phyloP scores from a whole-genome alignment of 2,797 vertebrate species.

The Rhinella marina region DNA sequence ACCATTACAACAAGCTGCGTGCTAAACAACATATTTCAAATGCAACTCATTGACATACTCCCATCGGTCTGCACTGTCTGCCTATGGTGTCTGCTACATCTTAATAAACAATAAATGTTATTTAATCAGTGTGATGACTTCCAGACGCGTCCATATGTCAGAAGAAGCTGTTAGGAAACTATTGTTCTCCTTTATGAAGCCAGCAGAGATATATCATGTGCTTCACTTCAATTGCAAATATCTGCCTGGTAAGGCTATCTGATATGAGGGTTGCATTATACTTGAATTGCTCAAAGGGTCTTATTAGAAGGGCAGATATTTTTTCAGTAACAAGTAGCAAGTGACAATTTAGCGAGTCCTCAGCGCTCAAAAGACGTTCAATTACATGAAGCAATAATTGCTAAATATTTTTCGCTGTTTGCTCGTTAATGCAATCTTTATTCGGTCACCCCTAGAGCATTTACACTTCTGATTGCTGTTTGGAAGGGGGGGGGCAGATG shows the following conservation, averaged over 20 bases:
- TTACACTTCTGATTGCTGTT: too few relatives aligned
- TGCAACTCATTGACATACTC: background rate
- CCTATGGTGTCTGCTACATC: slow-evolving; percentile 7
- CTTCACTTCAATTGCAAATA: background rate
- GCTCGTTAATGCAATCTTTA: too few relatives aligned
- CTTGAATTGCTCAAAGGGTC: background rate
- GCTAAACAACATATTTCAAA: background rate
- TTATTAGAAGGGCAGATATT: too few relatives aligned
- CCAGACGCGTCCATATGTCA: background rate
- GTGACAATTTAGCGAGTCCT: too few relatives aligned
- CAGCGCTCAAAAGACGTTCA: too few relatives aligned
- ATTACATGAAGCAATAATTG: too few relatives aligned
- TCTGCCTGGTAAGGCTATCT: background rate
- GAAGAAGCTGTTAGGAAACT: background rate
- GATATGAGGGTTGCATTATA: background rate
- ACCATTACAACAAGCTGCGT: background rate
- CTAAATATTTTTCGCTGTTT: too few relatives aligned
- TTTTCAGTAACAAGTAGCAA: too few relatives aligned
- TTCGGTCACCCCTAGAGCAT: too few relatives aligned
- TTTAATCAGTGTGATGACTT: slow-evolving; percentile 15
- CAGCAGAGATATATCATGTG: background rate
- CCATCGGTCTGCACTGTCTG: background rate
- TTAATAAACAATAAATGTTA: slow-evolving; percentile 11
- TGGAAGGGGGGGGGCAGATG: too few relatives aligned
- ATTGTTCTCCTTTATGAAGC: background rate